Base-by-base conservation (phyloP, 2,113 vertebrate genomes). In the Pseudorasbora parva region DNA sequence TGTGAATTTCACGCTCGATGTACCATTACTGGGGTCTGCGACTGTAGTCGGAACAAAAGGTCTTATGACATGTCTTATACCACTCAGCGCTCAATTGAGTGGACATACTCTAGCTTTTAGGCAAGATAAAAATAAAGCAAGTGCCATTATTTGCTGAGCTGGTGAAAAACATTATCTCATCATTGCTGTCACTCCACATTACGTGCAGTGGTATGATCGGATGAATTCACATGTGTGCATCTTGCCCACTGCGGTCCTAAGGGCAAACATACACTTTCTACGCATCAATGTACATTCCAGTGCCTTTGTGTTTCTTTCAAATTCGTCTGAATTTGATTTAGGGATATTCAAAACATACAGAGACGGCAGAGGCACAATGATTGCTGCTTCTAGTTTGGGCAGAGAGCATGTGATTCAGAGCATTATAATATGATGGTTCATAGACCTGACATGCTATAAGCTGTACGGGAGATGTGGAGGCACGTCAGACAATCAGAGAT, bases 41-140 rank as follows among this genome's bases (percentile, higher is more conserved):
- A 30, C 19, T 15, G 5, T 64, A 60, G 23, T 51, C 5, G 6
- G 30, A 51, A 84, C 66, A 80, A 73, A 80, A 79, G 47, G 12
- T 25, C 56, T 60, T 54, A 45, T 49, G 17, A 59, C 51, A 49
- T 37, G 30, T 30, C 72, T 54, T 49, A 60, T 9, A 68, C 51
- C 25, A 69, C 41, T 72, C 51, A 62, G 30, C 75, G 45, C 71
- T 78, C 75, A 84, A 78, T 78, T 78, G 75, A 78, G 64, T 59
- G 49, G 74, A 84, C 37, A 78, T 27, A 60, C 74, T 45, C 37
- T 45, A 33, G 51, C 62, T 72, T 25, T 78, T 60, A 59, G 7
- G 30, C 41, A 57, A 49, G 49, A 45, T 84, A 72, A 78, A 78
- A 84, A 84, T 84, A 71, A 78, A 84, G 25, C 25, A 8, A 47